phyloP scores from a whole-genome alignment of 2,113 vertebrate species.

The Microtus montanus region DNA sequence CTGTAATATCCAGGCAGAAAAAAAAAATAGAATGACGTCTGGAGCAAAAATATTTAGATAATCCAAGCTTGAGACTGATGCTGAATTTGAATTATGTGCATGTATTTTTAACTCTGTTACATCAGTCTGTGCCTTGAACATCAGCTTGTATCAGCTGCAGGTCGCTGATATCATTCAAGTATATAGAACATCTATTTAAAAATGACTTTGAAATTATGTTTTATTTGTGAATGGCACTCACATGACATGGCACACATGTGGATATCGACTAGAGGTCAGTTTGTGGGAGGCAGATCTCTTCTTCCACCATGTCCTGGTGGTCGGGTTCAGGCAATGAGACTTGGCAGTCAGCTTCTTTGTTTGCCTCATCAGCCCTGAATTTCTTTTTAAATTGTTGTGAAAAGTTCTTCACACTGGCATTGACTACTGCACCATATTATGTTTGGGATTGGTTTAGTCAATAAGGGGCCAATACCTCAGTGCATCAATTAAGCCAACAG shows the following conservation, averaged over 20 bases:
- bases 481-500: neutral
- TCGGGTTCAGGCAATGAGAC: neutral
- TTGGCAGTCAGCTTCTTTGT: neutral
- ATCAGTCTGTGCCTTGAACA: neutral
- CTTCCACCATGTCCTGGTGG: neutral
- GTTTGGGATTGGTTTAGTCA: neutral
- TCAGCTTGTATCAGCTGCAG: neutral
- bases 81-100: neutral
- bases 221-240: neutral
- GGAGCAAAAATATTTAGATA: neutral
- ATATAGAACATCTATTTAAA: neutral
- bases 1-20: constrained; percentile 1
- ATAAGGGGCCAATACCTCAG: neutral
- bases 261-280: neutral
- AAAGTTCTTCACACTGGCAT: neutral
- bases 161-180: neutral
- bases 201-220: neutral
- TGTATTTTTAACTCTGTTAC: neutral
- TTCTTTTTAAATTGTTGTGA: neutral
- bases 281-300: neutral
- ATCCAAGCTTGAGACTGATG: neutral
- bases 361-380: neutral
- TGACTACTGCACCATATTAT: neutral
- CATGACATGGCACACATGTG: neutral
- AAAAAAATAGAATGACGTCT: neutral